Conservation (phyloP, 2,888 invertebrate species). For the Ecdyonurus torrentis region DNA sequence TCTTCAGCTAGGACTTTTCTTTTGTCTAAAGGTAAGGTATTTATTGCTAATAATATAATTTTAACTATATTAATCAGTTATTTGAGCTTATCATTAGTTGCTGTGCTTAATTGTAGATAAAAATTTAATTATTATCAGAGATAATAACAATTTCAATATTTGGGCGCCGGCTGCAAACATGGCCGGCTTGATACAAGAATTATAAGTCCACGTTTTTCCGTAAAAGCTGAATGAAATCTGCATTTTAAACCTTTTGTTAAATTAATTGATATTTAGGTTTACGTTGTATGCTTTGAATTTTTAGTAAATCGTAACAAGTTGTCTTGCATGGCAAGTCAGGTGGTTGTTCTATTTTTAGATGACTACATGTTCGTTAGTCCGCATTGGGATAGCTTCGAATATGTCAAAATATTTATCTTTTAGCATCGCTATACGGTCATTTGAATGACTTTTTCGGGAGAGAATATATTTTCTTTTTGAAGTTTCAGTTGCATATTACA, state of each 20-base stretch:
- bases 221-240: not conserved
- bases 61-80: not conserved
- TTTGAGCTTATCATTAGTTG: not conserved
- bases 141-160: not conserved
- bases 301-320: not conserved
- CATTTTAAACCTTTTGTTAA: too few species aligned
- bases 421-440: too few species aligned
- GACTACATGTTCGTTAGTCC: too few species aligned
- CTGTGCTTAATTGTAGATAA: not conserved
- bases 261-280: too few species aligned
- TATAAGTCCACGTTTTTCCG: not conserved
- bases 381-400: too few species aligned
- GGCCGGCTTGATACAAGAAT: not conserved
- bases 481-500: too few species aligned
- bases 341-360: not conserved
- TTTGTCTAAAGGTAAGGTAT: conserved; percentile 12
- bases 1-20: conserved; percentile 11
- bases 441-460: too few species aligned
- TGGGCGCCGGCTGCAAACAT: not conserved
- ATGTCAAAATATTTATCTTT: too few species aligned
- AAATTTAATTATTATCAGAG: not conserved
- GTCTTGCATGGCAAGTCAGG: not conserved
- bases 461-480: too few species aligned
- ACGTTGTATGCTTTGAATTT: too few species aligned
- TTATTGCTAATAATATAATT: not conserved